A percentile compares a stretch with the other conserved stretches of the same genome.
Evolutionary conservation across 2,113 vertebrate genomes (phyloP).

Genomic region (Dromas ardeola): DNA sequence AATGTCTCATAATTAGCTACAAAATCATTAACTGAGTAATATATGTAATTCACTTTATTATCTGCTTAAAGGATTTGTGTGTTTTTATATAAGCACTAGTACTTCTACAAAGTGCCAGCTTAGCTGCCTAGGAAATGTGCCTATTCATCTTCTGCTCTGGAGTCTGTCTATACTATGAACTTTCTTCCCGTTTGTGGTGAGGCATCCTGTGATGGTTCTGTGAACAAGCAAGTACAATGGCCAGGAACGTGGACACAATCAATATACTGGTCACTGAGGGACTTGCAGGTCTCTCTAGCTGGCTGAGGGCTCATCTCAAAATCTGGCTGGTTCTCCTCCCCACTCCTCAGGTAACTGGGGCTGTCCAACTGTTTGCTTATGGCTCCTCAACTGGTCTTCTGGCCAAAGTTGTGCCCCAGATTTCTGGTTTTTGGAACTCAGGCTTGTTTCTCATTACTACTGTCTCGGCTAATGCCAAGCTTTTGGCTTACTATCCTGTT

Average conservation of each 20-base stretch:
- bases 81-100: neutral
- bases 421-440: neutral
- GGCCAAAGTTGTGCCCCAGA: neutral
- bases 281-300: neutral
- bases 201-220: neutral
- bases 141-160: neutral
- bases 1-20: constrained; percentile 6
- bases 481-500: neutral
- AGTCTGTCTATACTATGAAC: neutral
- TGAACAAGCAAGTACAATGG: neutral
- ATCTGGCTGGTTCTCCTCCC: neutral
- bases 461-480: neutral
- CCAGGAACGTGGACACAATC: neutral
- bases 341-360: neutral
- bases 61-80: constrained; percentile 3
- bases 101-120: neutral
- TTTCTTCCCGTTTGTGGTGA: neutral
- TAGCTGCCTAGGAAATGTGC: neutral
- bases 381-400: neutral
- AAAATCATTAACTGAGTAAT: constrained; percentile 28
- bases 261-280: neutral
- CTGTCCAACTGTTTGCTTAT: neutral
- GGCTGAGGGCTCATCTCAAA: neutral
- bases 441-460: neutral
- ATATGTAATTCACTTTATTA: constrained; percentile 18